Base-by-base conservation (phyloP, 2,888 invertebrate genomes). In the Blastobasis lacticolella region DNA sequence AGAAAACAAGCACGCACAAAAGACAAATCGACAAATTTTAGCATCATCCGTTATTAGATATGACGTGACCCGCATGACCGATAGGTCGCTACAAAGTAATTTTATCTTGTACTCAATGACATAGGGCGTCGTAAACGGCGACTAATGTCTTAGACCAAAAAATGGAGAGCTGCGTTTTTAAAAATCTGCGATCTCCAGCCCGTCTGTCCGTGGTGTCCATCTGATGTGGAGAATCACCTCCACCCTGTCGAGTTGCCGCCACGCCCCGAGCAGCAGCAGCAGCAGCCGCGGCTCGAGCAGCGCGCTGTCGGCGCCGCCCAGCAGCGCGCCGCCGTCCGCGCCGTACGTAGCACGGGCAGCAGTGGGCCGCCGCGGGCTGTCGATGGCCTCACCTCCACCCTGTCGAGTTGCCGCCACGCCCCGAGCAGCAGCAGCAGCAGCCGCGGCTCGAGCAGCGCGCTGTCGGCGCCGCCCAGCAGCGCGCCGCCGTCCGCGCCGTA, bases 401-500 rank as follows among this genome's bases (percentile, higher is more conserved):
- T 40, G 8, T 40, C 40, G 5, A 40, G 40, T 5, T 40, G 40
- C 8, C 40, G 5, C 40, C 40, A 40, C 40, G 40, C 40, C 5
- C 40, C 5, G 40, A 6, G 5, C 6, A 8, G 40, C 8, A 40
- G 40, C 40, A 40, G 6, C 40, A 40, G 40, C 40, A 40, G 40
- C 5, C 40, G 5, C 40, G 40, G 87, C 70, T 90, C 84, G 2
- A 86, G 70, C 46, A 90, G 60, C 9, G 81, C 75, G 45, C 86
- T 81, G 38, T 73, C 75, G 0, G 83, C 74, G 47, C 79, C 79
- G 37, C 73, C 74, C 51, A 76, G 71, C 36, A 40, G 40, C 8
- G 8, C 6, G 8, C 40, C 40, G 6, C 40, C 40, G 40, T 8
- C 5, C 8, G 8, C 8, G 8, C 40, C 40, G 8, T 40, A 6